Conservation (phyloP, 2,888 invertebrate species). For the Yponomeuta sedellus region DNA sequence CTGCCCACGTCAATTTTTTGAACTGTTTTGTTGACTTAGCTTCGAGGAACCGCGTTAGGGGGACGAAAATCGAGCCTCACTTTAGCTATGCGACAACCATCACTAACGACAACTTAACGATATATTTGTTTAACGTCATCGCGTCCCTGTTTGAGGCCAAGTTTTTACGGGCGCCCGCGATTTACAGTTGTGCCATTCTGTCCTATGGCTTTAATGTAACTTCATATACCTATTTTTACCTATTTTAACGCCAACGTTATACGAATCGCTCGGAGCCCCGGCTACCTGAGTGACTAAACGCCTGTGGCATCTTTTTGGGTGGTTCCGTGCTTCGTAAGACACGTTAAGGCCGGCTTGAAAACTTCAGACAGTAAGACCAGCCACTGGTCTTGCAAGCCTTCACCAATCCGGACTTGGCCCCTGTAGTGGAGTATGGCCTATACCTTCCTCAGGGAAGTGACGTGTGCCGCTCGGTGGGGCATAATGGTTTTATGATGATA, state of each 20-base stretch:
- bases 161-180: neutral
- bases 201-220: neutral
- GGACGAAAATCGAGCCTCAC: neutral
- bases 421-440: too few relatives aligned
- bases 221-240: neutral
- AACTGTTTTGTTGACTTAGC: neutral
- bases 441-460: too few relatives aligned
- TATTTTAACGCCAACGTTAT: neutral
- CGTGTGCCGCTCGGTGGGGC: too few relatives aligned
- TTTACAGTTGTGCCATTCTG: neutral
- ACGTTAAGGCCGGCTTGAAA: too few relatives aligned
- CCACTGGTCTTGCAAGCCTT: too few relatives aligned
- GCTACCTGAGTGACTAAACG: too few relatives aligned
- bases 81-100: neutral
- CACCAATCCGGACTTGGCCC: too few relatives aligned
- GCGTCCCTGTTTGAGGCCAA: neutral
- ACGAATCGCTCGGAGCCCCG: too few relatives aligned
- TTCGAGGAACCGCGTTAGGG: neutral
- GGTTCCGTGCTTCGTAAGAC: too few relatives aligned
- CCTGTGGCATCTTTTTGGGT: too few relatives aligned
- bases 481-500: too few relatives aligned
- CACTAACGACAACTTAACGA: slow-evolving; percentile 10
- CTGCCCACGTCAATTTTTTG: neutral
- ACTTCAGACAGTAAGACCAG: too few relatives aligned
- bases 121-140: slow-evolving; percentile 6